Evolutionary conservation across 2,888 invertebrate species (phyloP), one percentile per base, ranked within the genome.

Genomic region (Gastracanthus pulcherrimus): DNA sequence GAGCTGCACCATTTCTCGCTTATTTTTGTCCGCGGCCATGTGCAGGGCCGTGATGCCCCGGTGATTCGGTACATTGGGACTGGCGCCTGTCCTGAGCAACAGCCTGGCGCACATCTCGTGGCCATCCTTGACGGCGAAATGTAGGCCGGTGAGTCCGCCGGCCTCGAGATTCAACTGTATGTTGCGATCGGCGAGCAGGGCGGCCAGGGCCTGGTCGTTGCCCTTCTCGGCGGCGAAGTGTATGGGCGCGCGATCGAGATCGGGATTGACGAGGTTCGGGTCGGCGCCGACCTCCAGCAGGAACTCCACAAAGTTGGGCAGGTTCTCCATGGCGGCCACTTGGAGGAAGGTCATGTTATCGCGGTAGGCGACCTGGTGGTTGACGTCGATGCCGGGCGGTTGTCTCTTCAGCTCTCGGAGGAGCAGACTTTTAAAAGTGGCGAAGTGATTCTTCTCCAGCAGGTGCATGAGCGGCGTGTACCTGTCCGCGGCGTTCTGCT

Each of bases 191-290:
- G 87, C 80, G 16, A 92, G 83, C 3, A 92, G 84, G 29, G 86
- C 76, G 36, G 82, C 36, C 4, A 92, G 77, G 19, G 88, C 87
- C 6, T 82, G 76, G 3, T 66, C 64, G 64, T 87, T 80, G 19
- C 93, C 93, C 67, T 91, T 92, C 87, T 94, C 93, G 0, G 94
- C 93, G 3, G 95, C 95, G 82, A 94, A 94, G 89, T 96, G 95
- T 83, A 96, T 92, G 0, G 95, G 94, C n/a, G 94, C 94, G 83
- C 93, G 93, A 19, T 93, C 92, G 74, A 94, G 93, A 2, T 92
- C 92, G 83, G 92, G 92, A 87, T 94, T 94, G 0, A 94, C 87
- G 85, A 91, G 92, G 84, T 94, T 94, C 0, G 94, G 93, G 88
- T 95, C 92, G 0, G 94, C 95, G 80, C 94, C 94, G 74, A 93